These are phyloP conservation scores for Nothoprocta perdicaria DNA, from an alignment of 2,113 vertebrate species.

Conservation along the genomic window DNA sequence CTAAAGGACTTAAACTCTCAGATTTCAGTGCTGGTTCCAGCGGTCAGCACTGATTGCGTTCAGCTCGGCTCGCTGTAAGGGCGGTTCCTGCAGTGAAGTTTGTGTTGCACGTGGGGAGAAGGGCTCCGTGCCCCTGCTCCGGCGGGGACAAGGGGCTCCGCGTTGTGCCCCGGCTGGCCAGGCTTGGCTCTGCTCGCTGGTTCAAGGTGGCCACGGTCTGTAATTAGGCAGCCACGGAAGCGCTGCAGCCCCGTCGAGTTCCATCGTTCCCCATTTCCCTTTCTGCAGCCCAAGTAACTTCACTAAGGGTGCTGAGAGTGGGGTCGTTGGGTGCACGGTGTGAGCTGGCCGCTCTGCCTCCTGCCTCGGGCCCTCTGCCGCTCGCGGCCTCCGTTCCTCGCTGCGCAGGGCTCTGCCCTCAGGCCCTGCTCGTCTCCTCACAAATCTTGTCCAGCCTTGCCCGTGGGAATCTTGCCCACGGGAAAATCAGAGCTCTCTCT, in stretches of 20 bases:
- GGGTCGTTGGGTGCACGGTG: background rate
- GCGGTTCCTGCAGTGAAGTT: background rate
- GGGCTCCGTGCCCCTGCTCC: background rate
- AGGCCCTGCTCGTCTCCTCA: background rate
- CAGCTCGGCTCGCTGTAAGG: background rate
- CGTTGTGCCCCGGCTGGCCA: background rate
- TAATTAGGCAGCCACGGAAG: background rate
- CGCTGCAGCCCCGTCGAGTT: background rate
- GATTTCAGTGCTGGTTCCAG: background rate
- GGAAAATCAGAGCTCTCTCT: background rate
- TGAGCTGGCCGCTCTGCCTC: too few species aligned
- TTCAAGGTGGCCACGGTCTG: background rate
- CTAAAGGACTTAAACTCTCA: background rate
- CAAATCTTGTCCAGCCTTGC: background rate
- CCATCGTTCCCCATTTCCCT: background rate
- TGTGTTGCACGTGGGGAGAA: background rate
- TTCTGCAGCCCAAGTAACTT: background rate
- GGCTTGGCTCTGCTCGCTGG: background rate
- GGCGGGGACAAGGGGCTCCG: background rate
- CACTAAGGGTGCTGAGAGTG: background rate
- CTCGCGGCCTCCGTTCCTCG: background rate
- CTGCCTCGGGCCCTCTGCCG: background rate
- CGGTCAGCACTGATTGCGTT: background rate
- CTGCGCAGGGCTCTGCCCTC: accelerated
- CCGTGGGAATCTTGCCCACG: background rate